phyloP scores from a whole-genome alignment of 2,113 vertebrate genomes.

The Ovibos moschatus region DNA sequence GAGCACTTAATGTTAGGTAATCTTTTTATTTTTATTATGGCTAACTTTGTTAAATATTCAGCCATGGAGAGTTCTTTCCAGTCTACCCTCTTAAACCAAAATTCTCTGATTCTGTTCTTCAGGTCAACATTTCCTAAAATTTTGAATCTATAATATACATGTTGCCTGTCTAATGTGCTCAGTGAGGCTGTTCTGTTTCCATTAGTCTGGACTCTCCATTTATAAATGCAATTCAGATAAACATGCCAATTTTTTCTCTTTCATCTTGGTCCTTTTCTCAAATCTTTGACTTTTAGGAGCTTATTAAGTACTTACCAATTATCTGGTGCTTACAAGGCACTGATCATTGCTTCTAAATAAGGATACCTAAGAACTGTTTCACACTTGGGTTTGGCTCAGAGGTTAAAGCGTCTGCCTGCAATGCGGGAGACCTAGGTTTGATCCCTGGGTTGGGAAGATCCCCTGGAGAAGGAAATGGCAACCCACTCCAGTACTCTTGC shows the following conservation, averaged over 20 bases:
- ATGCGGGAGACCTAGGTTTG: no score
- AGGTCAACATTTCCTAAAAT: neutral
- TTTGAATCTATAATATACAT: neutral
- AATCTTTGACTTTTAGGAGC: neutral
- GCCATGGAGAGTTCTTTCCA: neutral
- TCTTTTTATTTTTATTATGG: slow-evolving; percentile 17
- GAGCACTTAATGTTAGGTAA: neutral
- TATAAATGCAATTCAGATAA: neutral
- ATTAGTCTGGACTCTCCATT: neutral
- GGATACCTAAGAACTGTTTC: neutral
- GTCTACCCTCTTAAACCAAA: neutral
- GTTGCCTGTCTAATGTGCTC: neutral
- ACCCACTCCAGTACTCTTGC: no score
- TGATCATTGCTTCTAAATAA: neutral
- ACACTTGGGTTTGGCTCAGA: neutral
- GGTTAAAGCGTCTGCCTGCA: no score
- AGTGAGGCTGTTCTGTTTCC: neutral
- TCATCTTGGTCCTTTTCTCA: neutral
- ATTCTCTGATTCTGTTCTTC: neutral
- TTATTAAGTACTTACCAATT: neutral
- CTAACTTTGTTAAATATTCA: neutral
- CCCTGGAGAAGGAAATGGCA: no score
- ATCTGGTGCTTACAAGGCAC: neutral
- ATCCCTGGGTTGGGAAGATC: no score
- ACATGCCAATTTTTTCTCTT: neutral